These are phyloP conservation scores for Muntiacus reevesi DNA, from an alignment of 2,113 vertebrate genomes.

Conservation along the genomic window DNA sequence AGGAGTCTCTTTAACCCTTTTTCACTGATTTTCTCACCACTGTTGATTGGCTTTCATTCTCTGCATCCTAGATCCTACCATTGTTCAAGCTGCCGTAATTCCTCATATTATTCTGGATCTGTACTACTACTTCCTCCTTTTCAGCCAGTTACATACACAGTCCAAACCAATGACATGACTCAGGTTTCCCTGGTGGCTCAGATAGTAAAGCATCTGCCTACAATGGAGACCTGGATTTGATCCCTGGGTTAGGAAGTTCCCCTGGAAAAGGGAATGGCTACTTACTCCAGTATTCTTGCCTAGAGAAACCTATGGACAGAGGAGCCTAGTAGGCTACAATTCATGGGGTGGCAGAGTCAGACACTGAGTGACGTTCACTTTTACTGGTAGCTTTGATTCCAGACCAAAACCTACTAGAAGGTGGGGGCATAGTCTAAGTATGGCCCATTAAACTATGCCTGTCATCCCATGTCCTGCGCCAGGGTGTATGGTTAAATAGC, in stretches of 20 bases:
- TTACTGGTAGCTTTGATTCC: not conserved
- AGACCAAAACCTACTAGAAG: not conserved
- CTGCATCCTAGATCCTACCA: not conserved
- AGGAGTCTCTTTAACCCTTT: not conserved
- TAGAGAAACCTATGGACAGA: not conserved
- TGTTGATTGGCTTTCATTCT: not conserved
- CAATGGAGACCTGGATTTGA: not conserved
- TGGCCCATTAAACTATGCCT: not conserved
- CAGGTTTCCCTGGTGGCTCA: not conserved
- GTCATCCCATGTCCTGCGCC: not conserved
- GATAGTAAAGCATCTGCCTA: not conserved
- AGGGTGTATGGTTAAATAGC: not conserved
- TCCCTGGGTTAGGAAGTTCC: not conserved
- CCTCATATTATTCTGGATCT: not conserved
- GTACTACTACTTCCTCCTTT: not conserved
- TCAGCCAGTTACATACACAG: not conserved
- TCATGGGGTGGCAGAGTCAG: not conserved
- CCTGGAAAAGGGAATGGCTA: not conserved
- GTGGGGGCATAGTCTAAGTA: not conserved
- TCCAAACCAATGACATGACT: not conserved
- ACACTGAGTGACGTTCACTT: not conserved
- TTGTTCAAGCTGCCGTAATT: not conserved
- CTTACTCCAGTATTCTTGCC: not conserved
- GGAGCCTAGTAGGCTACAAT: not conserved
- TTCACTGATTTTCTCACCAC: not conserved